Percentiles rank a stretch among this genome's conserved stretches.
phyloP scores from a whole-genome alignment of 2,113 vertebrate species.

The Brachyistius frenatus region DNA sequence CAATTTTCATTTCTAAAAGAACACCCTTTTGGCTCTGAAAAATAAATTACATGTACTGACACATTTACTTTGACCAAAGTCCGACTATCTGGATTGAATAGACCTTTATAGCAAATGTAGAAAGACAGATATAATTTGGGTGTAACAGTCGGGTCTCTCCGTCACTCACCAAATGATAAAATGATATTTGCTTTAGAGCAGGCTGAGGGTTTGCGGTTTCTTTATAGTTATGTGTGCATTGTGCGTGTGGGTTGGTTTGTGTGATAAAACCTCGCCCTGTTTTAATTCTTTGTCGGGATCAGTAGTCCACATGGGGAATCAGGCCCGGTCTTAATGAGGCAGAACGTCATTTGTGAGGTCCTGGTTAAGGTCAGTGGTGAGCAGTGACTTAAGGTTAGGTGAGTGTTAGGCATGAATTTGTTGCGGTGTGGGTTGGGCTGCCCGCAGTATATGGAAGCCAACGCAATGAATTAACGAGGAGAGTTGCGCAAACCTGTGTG shows the following conservation, averaged over 20 bases:
- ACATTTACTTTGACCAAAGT: neutral
- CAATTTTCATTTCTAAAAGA: neutral
- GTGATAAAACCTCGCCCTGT: constrained; percentile 38
- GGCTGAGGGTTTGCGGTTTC: constrained; percentile 21
- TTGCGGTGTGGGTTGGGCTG: too few relatives aligned
- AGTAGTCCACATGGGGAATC: too few relatives aligned
- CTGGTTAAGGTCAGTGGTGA: too few relatives aligned
- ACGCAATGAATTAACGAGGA: too few relatives aligned
- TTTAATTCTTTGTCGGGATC: neutral
- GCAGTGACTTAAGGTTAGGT: too few relatives aligned
- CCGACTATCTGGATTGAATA: neutral
- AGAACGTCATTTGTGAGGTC: too few relatives aligned
- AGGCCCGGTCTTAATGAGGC: too few relatives aligned
- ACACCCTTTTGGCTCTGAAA: neutral
- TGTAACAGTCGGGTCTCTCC: constrained; percentile 16
- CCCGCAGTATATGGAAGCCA: too few relatives aligned
- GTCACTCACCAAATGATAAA: constrained; percentile 31
- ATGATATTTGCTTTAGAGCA: constrained; percentile 51
- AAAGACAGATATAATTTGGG: neutral
- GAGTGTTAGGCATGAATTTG: too few relatives aligned
- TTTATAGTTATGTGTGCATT: constrained; percentile 10
- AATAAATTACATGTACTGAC: neutral
- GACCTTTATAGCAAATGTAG: neutral
- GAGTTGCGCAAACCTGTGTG: neutral
- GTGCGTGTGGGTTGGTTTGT: constrained; percentile 34